phyloP scores from a whole-genome alignment of 2,113 vertebrate species.

The Leucopsar rothschildi region DNA sequence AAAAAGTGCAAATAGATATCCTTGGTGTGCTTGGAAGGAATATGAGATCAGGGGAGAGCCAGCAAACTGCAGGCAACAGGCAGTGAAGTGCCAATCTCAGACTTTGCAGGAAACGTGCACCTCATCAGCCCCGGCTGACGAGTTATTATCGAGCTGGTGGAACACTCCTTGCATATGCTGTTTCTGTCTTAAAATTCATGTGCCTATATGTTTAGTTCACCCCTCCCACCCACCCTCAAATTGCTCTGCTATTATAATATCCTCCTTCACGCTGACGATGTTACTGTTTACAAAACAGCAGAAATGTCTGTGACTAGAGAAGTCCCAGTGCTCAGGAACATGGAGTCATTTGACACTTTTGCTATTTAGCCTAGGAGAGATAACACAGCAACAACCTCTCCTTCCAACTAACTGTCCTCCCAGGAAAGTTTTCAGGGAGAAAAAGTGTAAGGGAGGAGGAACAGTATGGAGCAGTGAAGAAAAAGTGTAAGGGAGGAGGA shows the following conservation, averaged over 20 bases:
- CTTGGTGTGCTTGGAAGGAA: neutral
- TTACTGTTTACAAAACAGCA: neutral
- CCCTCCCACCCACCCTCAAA: neutral
- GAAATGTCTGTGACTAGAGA: neutral
- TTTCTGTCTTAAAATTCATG: neutral
- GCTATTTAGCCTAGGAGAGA: neutral
- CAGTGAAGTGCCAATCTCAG: accelerated
- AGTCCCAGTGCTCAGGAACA: neutral
- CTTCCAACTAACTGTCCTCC: neutral
- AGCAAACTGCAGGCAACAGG: neutral
- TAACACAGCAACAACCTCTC: neutral
- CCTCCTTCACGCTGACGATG: neutral
- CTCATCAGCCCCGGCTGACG: accelerated
- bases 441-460: neutral
- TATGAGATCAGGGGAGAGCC: neutral
- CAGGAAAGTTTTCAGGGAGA: neutral
- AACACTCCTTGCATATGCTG: neutral
- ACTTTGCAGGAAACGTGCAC: accelerated
- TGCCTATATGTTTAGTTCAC: neutral
- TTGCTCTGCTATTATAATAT: neutral
- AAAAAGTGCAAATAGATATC: neutral
- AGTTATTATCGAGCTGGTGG: neutral
- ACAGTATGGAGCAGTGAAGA: neutral
- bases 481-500: neutral
- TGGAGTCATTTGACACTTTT: neutral